phyloP scores from a whole-genome alignment of 2,888 invertebrate species.

The Heterodera filipjevi region DNA sequence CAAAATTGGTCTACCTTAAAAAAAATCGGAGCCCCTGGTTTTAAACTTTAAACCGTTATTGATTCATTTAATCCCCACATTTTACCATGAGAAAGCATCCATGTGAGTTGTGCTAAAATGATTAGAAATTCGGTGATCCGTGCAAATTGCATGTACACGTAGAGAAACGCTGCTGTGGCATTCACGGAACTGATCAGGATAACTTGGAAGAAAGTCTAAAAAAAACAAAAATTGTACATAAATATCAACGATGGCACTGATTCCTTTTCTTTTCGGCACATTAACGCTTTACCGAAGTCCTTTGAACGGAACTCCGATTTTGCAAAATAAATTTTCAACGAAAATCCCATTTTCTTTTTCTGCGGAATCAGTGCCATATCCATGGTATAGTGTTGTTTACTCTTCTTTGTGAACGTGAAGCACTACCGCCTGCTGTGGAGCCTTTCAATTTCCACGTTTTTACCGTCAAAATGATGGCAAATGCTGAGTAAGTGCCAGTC shows the following conservation, averaged over 20 bases:
- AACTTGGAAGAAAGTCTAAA: slow-evolving; percentile 25
- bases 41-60: too few relatives aligned
- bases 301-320: too few relatives aligned
- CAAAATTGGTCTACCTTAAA: too few relatives aligned
- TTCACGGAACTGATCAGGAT: slow-evolving; percentile 23
- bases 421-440: background rate
- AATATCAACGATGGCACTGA: too few relatives aligned
- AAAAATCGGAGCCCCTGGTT: too few relatives aligned
- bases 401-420: slow-evolving; percentile 4
- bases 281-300: too few relatives aligned
- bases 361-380: background rate
- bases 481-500: slow-evolving; percentile 27
- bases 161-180: slow-evolving; percentile 13
- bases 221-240: background rate
- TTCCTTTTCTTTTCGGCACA: too few relatives aligned
- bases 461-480: slow-evolving; percentile 28
- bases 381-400: background rate
- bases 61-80: background rate
- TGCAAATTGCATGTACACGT: slow-evolving; percentile 29
- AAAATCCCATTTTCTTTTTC: too few relatives aligned
- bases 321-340: too few relatives aligned
- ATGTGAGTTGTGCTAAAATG: slow-evolving; percentile 14
- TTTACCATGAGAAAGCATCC: slow-evolving; percentile 27
- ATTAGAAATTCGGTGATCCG: slow-evolving; percentile 19
- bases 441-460: slow-evolving; percentile 20